Evolutionary conservation across 2,113 vertebrate species (phyloP).

Genomic region (Atractosteus spatula): DNA sequence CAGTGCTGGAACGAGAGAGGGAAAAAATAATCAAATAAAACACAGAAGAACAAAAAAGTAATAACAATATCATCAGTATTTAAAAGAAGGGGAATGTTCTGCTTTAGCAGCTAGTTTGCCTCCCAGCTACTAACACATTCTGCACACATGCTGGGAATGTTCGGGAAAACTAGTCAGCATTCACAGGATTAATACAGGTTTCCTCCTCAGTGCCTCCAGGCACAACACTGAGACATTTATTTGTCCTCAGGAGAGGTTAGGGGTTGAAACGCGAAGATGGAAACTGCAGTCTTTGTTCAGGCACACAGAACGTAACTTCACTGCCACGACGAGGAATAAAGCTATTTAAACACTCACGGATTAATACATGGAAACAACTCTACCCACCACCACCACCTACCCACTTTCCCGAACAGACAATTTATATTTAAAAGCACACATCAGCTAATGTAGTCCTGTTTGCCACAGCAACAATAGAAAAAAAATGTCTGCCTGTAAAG

Average conservation of each 20-base stretch:
- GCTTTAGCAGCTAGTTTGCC: constrained; percentile 72
- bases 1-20: neutral
- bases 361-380: neutral
- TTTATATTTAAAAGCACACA: constrained; percentile 18
- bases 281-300: constrained; percentile 64
- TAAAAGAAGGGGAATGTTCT: constrained; percentile 26
- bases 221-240: constrained; percentile 65
- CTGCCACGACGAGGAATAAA: neutral
- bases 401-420: neutral
- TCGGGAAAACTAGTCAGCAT: constrained; percentile 68
- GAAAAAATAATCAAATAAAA: constrained; percentile 14
- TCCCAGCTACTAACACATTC: constrained; percentile 74
- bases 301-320: constrained; percentile 18
- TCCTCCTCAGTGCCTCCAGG: constrained; percentile 57
- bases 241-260: constrained; percentile 76
- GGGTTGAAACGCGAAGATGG: constrained; percentile 69
- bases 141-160: constrained; percentile 73
- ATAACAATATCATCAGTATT: constrained; percentile 23
- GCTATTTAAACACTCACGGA: neutral
- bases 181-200: constrained; percentile 73
- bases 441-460: constrained; percentile 16
- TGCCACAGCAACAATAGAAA: constrained; percentile 48
- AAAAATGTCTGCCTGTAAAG: constrained; percentile 69
- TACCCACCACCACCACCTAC: neutral
- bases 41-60: constrained; percentile 7